Conservation (phyloP, 1,140 invertebrate genomes). For the Hydropsyche tenuis region DNA sequence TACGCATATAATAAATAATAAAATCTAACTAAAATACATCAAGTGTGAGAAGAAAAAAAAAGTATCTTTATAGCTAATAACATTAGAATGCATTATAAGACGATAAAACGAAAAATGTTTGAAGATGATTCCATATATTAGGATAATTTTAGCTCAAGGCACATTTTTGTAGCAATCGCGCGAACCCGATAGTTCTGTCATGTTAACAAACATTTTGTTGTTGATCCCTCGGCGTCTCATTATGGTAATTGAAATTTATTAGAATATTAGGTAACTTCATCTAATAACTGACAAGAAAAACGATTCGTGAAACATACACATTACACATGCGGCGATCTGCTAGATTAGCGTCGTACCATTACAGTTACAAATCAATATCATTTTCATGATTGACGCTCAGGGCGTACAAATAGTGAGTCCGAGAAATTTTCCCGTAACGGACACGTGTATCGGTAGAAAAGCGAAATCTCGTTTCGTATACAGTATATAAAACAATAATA, state of each 20-base stretch:
- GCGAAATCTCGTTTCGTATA: background rate
- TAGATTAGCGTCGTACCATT: background rate
- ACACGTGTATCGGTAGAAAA: background rate
- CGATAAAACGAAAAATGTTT: background rate
- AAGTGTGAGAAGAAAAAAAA: too few species aligned
- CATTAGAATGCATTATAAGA: background rate
- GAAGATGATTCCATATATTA: conserved; percentile 35
- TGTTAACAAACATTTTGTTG: conserved; percentile 21
- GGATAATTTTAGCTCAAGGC: conserved; percentile 22
- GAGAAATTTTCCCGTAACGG: background rate
- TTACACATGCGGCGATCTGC: background rate
- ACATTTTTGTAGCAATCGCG: background rate
- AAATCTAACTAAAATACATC: background rate
- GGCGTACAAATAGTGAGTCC: background rate
- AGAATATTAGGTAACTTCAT: conserved; percentile 20
- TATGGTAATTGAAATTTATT: conserved; percentile 38
- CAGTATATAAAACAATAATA: background rate
- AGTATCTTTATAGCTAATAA: too few species aligned
- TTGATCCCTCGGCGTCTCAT: conserved; percentile 27
- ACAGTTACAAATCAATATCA: conserved; percentile 5
- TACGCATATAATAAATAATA: background rate
- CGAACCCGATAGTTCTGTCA: conserved; percentile 29
- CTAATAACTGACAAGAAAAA: background rate
- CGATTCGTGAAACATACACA: background rate
- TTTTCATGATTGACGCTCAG: background rate